Base-by-base conservation (phyloP, 2,113 vertebrate genomes). In the Lagopus leucura region DNA sequence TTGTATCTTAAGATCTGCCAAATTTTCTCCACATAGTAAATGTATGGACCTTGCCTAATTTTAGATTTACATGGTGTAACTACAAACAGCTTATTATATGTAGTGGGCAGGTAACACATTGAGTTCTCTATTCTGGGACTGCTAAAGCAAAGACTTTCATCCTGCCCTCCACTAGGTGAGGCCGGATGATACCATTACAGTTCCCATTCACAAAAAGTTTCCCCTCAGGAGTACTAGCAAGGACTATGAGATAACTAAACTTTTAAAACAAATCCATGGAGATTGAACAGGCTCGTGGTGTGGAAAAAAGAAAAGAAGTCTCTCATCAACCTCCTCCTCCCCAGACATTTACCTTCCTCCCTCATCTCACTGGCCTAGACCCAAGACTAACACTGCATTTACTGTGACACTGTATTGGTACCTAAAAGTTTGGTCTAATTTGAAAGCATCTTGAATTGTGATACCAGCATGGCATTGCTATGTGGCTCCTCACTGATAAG, bases 31-130 rank as follows among this genome's bases (percentile, higher is more conserved):
- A 4, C 10, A 5, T 11, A 36, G 32, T 47, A 88, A 77, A 74
- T 15, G 71, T 4, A 43, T 4, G 27, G 13, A 55, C 8, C 6
- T 8, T 38, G 30, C 6, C 32, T 86, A 67, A 60, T 8, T 66
- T 80, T 65, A 60, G 11, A 32, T 32, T 64, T 36, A 36, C 14
- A 50, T 0, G 0, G 24, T 67, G 71, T 55, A 7, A 8, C 1
- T 64, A 11, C 45, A 60, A 71, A 32, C 20, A 45, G 13, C 22
- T 54, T 34, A 30, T 12, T 34, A 10, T 71, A 50, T 80, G 22
- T 52, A 47, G 69, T 6, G 16, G 36, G 54, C 30, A 45, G 20
- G 11, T 34, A 61, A 61, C 27, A 67, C 34, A 30, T 2, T 11
- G 32, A 64, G 20, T 7, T 78, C 45, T 74, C 19, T 52, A 1